Conservation (phyloP, 92 coral and sea anemone species). For the Phenganax stokvisi region DNA sequence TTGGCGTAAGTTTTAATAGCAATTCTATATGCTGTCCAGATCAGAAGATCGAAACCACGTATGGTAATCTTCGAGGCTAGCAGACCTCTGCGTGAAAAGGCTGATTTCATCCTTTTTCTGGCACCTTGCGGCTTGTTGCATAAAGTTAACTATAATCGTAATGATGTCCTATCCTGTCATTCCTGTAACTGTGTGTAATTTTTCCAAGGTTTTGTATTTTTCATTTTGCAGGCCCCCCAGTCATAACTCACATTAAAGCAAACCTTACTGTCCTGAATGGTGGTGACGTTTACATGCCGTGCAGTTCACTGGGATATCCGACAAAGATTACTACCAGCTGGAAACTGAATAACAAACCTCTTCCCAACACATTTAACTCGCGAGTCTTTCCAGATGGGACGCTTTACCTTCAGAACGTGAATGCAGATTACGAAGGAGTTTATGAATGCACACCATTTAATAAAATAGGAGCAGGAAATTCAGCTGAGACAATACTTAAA, state of each 20-base stretch:
- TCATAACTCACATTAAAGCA: slow-evolving; percentile 48
- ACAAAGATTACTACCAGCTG: slow-evolving; percentile 67
- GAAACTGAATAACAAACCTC: slow-evolving; percentile 53
- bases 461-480: slow-evolving; percentile 63
- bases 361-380: slow-evolving; percentile 44
- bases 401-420: slow-evolving; percentile 63
- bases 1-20: slow-evolving; percentile 62
- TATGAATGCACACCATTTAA: slow-evolving; percentile 83
- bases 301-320: slow-evolving; percentile 82
- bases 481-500: slow-evolving; percentile 57
- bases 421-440: slow-evolving; percentile 69
- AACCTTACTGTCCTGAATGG: slow-evolving; percentile 59
- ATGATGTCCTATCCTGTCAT: no score
- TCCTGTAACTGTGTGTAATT: neutral
- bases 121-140: neutral
- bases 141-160: neutral
- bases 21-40: neutral
- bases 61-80: no score
- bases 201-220: neutral
- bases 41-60: no score
- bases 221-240: slow-evolving; percentile 59
- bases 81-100: no score
- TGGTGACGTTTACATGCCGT: slow-evolving; percentile 75
- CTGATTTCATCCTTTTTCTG: neutral
- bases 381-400: slow-evolving; percentile 72